Percentiles rank a stretch among this genome's conserved stretches.
Conservation (phyloP, 2,113 vertebrate genomes). For the Phaetusa simplex region DNA sequence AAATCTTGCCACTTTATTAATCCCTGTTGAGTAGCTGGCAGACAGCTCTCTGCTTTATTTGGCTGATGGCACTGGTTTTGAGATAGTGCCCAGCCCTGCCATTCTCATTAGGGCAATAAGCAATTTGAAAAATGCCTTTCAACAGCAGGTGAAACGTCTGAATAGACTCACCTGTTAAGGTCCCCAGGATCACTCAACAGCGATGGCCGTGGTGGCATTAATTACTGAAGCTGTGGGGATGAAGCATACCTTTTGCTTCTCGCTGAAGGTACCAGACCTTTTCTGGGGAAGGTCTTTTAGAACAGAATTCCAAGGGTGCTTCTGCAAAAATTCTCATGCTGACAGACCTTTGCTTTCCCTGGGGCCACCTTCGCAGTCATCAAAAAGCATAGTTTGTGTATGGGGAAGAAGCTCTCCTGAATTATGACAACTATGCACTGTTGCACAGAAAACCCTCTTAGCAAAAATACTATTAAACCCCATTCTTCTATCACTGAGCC, state of each 20-base stretch:
- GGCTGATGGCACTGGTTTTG: constrained; percentile 5
- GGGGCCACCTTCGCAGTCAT: neutral
- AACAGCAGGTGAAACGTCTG: neutral
- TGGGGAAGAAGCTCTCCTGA: neutral
- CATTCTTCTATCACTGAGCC: neutral
- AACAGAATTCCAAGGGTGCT: neutral
- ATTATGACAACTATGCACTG: neutral
- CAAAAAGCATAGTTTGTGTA: neutral
- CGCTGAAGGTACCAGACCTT: neutral
- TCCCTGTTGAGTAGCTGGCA: constrained; percentile 45
- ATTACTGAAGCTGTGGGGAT: neutral
- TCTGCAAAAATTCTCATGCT: neutral
- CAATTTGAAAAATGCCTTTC: neutral
- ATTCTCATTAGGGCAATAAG: neutral
- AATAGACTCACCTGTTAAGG: neutral
- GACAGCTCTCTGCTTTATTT: constrained; percentile 18
- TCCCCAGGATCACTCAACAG: neutral
- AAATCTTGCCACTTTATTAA: constrained; percentile 15
- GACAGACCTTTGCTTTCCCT: neutral
- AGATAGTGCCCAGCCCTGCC: constrained; percentile 23
- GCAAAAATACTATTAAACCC: neutral
- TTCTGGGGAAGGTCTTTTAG: neutral
- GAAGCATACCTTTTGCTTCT: neutral
- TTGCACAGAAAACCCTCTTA: neutral
- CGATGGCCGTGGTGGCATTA: neutral